Conservation (phyloP, 1,140 invertebrate genomes). For the Liolophura sinensis region DNA sequence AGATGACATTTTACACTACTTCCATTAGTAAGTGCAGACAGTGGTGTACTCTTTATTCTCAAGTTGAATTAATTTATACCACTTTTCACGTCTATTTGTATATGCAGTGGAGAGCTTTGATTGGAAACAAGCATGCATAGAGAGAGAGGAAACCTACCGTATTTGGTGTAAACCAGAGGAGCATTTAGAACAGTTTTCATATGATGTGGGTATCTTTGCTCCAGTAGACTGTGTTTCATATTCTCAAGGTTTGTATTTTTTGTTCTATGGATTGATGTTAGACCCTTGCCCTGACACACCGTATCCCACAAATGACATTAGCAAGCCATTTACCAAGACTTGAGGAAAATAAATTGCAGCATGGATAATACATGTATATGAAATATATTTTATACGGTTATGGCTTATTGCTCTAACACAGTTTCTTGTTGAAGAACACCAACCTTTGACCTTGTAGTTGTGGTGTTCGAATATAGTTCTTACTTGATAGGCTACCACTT, state of each 20-base stretch:
- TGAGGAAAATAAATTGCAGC: too few relatives aligned
- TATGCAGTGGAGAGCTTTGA: slow-evolving; percentile 38
- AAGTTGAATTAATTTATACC: not conserved
- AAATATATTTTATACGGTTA: too few relatives aligned
- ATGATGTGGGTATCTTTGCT: slow-evolving; percentile 34
- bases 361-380: too few relatives aligned
- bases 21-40: not conserved
- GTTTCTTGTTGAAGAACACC: too few relatives aligned
- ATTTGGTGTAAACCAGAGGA: slow-evolving; percentile 34
- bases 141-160: slow-evolving; percentile 43
- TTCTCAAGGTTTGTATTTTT: slow-evolving; percentile 38
- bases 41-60: not conserved
- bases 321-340: too few relatives aligned
- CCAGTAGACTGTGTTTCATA: slow-evolving; percentile 46
- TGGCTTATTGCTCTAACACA: too few relatives aligned
- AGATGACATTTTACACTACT: too few relatives aligned
- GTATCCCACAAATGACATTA: too few relatives aligned
- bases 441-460: too few relatives aligned
- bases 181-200: slow-evolving; percentile 29
- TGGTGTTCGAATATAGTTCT: too few relatives aligned
- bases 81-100: not conserved
- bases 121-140: slow-evolving; percentile 49
- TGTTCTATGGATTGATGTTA: too few relatives aligned
- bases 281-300: too few relatives aligned
- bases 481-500: not conserved